These are phyloP conservation scores for Trissolcus japonicus DNA, from an alignment of 2,888 invertebrate species.

Conservation along the genomic window DNA sequence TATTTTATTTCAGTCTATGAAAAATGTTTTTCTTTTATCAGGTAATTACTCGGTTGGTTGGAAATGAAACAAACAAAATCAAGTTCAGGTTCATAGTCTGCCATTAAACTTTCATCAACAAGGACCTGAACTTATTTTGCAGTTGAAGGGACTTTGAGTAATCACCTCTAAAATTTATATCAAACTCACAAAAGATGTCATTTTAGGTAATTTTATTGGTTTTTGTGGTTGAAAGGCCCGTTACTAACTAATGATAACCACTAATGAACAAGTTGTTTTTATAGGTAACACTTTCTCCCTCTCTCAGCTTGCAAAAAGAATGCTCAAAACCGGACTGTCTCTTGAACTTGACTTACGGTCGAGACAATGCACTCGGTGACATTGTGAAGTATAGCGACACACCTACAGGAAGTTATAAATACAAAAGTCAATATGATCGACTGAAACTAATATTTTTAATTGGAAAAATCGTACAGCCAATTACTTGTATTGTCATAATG, in stretches of 20 bases:
- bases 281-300: slow-evolving; percentile 71
- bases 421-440: neutral
- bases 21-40: neutral
- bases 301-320: slow-evolving; percentile 49
- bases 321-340: slow-evolving; percentile 59
- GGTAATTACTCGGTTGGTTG: neutral
- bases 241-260: slow-evolving; percentile 65
- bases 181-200: slow-evolving; percentile 67
- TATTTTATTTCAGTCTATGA: slow-evolving; percentile 7
- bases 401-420: slow-evolving; percentile 26
- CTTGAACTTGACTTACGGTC: slow-evolving; percentile 58
- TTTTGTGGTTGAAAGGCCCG: slow-evolving; percentile 59
- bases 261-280: slow-evolving; percentile 68
- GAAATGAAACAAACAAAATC: neutral
- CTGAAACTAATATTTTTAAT: neutral
- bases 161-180: slow-evolving; percentile 5
- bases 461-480: no score
- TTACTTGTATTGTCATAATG: no score
- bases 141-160: neutral
- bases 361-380: slow-evolving; percentile 38
- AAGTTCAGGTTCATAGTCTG: no score
- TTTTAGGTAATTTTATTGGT: slow-evolving; percentile 52
- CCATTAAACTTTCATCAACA: no score
- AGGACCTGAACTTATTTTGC: no score
- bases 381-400: slow-evolving; percentile 7